Base-by-base conservation (phyloP, 2,797 vertebrate species). In the Alectoris magna region DNA sequence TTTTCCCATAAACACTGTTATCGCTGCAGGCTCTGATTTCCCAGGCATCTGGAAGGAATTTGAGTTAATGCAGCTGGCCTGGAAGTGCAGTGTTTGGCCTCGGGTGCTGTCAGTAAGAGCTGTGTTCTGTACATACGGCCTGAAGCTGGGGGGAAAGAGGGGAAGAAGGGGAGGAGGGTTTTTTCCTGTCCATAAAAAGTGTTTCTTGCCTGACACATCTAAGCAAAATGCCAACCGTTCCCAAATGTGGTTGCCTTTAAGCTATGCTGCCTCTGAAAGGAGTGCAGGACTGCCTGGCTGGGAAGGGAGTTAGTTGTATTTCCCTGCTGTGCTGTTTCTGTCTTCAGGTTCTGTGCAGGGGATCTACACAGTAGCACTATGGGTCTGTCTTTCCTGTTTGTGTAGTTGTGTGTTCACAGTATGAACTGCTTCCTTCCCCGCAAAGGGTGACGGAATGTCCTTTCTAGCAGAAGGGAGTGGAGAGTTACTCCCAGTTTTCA, bases 41-140 rank as follows among this genome's bases (percentile, higher is more conserved):
- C 60, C 70, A 79, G 93, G 84, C 90, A 67, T 84, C 85, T 91
- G 78, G 74, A 63, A 82, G 51, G 64, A 77, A 84, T 81, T 66
- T 73, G 85, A 91, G 74, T 62, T 86, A 49, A 59, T 31, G 5
- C 87, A 91, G 84, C 85, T 92, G 93, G 39, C 60, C 88, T 94
- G 66, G 68, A 49, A 82, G 62, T 2, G 3, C 38, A 66, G 41
- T 5, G 49, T 71, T 91, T 71, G 77, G 36, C 68, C 81, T 24
- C 0, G 7, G 67, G 60, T 24, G 59, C 69, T 80, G 55, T 63
- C 82, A 75, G 67, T 63, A 56, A 75, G 26, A 68, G 41, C 51
- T 64, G 21, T 63, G 46, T 84, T 72, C 51, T 2, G 0, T 6
- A 5, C 3, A 1, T 26, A 23, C 8, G 46, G 74, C 24, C 73